Evolutionary conservation across 2,113 vertebrate species (phyloP), one percentile per base, ranked within the genome.

Genomic region (Oryzias celebensis): DNA sequence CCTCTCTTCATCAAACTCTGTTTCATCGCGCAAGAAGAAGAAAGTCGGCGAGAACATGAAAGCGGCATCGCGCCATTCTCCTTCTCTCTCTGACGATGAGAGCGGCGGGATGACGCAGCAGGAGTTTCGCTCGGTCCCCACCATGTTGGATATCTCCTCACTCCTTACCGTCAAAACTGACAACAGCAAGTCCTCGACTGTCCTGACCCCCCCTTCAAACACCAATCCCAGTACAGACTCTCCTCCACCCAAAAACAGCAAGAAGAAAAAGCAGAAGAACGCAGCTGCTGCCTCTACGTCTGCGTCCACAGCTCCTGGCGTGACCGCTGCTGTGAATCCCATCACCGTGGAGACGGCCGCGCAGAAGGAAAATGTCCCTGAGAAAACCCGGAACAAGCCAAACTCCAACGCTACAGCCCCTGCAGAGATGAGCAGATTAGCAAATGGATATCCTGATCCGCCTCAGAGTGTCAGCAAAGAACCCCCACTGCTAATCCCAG

Each of bases 71-170:
- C 74, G 69, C 3, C 75, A 18, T 7, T 86, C 82, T 47, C 82
- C 85, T 7, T 82, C 80, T 0, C 72, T 82, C 1, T 91, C 90
- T 0, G 82, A 91, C 0, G 93, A 94, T 0, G 95, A 96, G 2
- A 87, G 89, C 0, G 0, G 52, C 0, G 92, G 93, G 20, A 51
- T 89, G 75, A 93, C 90, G 0, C 85, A 88, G 46, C 94, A 93
- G 84, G 94, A 95, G 87, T 90, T 93, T 60, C 91, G 92, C 4
- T 89, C 79, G 0, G 60, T 91, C 0, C 95, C 96, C 0, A 94
- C 95, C 1, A 93, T 94, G 85, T 88, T 95, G 3, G 92, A 96
- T 0, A 94, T 96, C 17, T 95, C 97, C 0, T 94, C 95, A 55
- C 80, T 96, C 77, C 91, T 95, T 83, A 94, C 93, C 0, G 86